phyloP scores from a whole-genome alignment of 2,113 vertebrate species.

The Mobula hypostoma region DNA sequence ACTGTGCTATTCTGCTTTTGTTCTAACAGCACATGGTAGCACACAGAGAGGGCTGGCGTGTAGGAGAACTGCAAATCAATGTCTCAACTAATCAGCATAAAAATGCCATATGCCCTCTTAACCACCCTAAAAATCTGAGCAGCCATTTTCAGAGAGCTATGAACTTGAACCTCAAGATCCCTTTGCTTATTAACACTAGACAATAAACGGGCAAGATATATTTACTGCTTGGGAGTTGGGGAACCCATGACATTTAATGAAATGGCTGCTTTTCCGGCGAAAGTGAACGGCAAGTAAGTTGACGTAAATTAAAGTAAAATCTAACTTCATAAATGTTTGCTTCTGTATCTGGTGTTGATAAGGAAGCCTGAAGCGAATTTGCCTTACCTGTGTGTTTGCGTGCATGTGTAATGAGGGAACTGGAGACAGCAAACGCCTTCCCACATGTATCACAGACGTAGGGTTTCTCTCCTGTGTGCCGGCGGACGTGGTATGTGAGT shows the following conservation, averaged over 20 bases:
- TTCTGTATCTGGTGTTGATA: neutral
- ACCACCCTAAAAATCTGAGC: too few relatives aligned
- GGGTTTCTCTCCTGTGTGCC: slow-evolving; percentile 94
- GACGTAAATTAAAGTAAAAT: neutral
- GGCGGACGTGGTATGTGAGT: slow-evolving; percentile 86
- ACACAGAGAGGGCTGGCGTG: too few relatives aligned
- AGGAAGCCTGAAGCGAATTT: neutral
- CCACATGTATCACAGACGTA: slow-evolving; percentile 94
- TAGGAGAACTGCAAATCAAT: too few relatives aligned
- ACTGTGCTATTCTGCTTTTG: too few relatives aligned
- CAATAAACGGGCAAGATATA: neutral
- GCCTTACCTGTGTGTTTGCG: slow-evolving; percentile 85
- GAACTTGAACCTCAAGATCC: too few relatives aligned
- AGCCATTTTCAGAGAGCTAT: too few relatives aligned
- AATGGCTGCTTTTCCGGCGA: neutral
- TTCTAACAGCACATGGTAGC: too few relatives aligned
- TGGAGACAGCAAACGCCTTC: slow-evolving; percentile 92
- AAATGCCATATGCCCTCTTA: too few relatives aligned
- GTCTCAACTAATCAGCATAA: too few relatives aligned
- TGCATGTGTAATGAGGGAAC: slow-evolving; percentile 91
- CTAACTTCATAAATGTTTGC: neutral
- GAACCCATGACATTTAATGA: neutral
- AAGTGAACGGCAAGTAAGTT: neutral
- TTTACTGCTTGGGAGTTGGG: neutral
- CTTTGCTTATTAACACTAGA: too few relatives aligned